These are phyloP conservation scores for Drosophila monieri DNA, from an alignment of 2,888 invertebrate species.

Conservation along the genomic window DNA sequence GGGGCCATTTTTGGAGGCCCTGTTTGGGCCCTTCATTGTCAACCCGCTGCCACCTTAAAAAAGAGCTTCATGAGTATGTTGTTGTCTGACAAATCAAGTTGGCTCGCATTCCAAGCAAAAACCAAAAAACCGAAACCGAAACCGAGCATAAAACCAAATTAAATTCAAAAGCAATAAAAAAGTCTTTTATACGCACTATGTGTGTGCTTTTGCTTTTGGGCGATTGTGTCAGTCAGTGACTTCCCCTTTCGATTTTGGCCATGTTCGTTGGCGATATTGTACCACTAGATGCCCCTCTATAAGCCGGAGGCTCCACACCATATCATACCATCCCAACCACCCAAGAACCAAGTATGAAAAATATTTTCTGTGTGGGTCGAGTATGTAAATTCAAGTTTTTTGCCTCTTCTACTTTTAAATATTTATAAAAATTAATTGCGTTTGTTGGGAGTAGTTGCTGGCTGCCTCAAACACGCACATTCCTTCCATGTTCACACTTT, in stretches of 20 bases:
- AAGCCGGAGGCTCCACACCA: too few species aligned
- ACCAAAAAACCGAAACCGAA: constrained; percentile 26
- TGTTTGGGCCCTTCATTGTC: constrained; percentile 38
- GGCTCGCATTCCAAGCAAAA: constrained; percentile 32
- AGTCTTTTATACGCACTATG: constrained; percentile 59
- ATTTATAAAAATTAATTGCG: constrained; percentile 75
- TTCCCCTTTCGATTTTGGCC: constrained; percentile 72
- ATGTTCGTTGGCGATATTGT: constrained; percentile 29
- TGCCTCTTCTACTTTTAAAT: constrained; percentile 53
- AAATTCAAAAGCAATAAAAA: constrained; percentile 68
- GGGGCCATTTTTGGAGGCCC: constrained; percentile 1
- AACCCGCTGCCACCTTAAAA: constrained; percentile 20
- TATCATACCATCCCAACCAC: constrained; percentile 5
- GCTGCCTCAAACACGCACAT: constrained; percentile 54
- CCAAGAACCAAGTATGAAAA: background rate
- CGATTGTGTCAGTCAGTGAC: constrained; percentile 48
- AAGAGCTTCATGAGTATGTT: background rate
- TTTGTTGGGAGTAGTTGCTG: constrained; percentile 69
- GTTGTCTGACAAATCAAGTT: constrained; percentile 39
- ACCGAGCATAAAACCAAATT: constrained; percentile 55
- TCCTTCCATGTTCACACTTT: constrained; percentile 66
- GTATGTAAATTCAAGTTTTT: constrained; percentile 62
- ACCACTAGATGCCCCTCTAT: background rate
- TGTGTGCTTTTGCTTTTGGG: too few species aligned
- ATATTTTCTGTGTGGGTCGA: constrained; percentile 44